Evolutionary conservation across 1,140 invertebrate genomes (phyloP).

Genomic region (Drosophila subobscura): DNA sequence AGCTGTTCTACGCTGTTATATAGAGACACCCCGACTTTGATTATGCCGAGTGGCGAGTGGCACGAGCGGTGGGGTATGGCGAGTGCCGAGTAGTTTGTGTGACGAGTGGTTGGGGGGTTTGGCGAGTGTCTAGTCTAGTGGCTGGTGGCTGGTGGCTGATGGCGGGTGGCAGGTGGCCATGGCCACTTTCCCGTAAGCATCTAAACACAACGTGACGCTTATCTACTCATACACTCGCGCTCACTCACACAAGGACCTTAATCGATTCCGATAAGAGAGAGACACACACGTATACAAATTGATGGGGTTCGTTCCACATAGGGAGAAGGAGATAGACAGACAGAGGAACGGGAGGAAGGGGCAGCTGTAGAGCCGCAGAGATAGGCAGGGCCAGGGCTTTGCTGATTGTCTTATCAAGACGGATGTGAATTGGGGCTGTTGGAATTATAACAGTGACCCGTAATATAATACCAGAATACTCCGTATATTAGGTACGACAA

Average conservation of each 20-base stretch:
- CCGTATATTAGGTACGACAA: conserved; percentile 10
- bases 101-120: no score
- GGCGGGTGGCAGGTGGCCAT: no score
- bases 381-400: conserved; percentile 25
- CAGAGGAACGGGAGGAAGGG: conserved; percentile 4
- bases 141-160: no score
- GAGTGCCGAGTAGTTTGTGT: no score
- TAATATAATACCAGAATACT: neutral
- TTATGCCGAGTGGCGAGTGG: no score
- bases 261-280: conserved; percentile 32
- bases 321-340: neutral
- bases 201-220: conserved; percentile 16
- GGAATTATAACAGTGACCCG: conserved; percentile 19
- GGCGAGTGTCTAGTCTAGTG: no score
- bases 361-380: neutral
- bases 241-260: conserved; percentile 32
- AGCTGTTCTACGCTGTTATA: no score
- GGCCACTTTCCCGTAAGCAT: neutral
- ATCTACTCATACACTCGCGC: conserved; percentile 1
- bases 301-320: no score
- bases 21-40: no score
- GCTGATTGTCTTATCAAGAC: conserved; percentile 34
- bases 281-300: neutral
- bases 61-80: no score
- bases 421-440: conserved; percentile 22